A percentile compares a stretch with the other conserved stretches of the same genome.
These are phyloP conservation scores for Mugil cephalus DNA, from an alignment of 2,113 vertebrate genomes.

Conservation along the genomic window DNA sequence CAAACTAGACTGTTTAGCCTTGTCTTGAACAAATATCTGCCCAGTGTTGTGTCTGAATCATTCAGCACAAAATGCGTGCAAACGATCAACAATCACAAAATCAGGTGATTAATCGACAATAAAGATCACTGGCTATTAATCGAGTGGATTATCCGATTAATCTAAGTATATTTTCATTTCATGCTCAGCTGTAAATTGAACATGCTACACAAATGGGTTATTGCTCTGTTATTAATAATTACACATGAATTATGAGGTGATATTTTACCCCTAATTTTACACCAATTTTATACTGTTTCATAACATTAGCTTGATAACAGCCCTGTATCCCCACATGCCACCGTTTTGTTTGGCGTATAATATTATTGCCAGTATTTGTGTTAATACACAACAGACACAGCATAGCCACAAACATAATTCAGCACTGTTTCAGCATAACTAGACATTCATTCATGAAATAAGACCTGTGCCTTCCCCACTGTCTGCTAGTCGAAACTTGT, in stretches of 20 bases:
- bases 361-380: not conserved
- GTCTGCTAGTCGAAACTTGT: slow-evolving; percentile 27
- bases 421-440: not conserved
- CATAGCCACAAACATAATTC: not conserved
- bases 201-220: too few relatives aligned
- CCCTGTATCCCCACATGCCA: not conserved
- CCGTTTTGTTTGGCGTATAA: not conserved
- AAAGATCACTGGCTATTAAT: not conserved
- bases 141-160: too few relatives aligned
- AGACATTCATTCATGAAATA: slow-evolving; percentile 13
- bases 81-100: not conserved
- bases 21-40: not conserved
- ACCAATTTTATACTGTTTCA: too few relatives aligned
- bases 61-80: too few relatives aligned
- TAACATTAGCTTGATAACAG: not conserved
- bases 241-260: not conserved
- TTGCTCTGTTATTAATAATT: too few relatives aligned
- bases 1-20: too few relatives aligned
- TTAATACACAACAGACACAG: too few relatives aligned
- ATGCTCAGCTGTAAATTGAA: too few relatives aligned
- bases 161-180: too few relatives aligned
- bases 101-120: not conserved
- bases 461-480: not conserved
- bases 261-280: too few relatives aligned
- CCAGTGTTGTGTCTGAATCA: not conserved